A percentile compares a stretch with the other conserved stretches of the same genome.
Conservation (phyloP, 1,140 invertebrate species). For the Tetramorium simillimum region DNA sequence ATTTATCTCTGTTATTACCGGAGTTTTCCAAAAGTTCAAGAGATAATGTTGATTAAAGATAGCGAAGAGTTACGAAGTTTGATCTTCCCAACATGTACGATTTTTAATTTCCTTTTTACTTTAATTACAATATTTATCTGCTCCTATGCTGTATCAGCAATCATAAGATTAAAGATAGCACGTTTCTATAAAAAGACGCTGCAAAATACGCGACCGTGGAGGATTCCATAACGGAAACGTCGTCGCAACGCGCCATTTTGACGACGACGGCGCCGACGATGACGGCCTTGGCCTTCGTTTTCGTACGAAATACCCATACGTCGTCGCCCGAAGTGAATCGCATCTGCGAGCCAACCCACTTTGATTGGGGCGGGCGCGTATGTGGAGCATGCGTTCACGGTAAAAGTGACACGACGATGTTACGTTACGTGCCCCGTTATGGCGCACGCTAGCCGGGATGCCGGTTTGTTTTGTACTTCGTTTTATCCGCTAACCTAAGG, state of each 20-base stretch:
- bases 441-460: slow-evolving; percentile 45
- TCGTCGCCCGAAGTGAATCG: slow-evolving; percentile 75
- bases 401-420: slow-evolving; percentile 70
- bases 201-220: neutral
- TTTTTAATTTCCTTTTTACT: neutral
- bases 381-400: slow-evolving; percentile 72
- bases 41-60: neutral
- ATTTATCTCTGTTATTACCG: neutral
- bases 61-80: neutral
- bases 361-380: slow-evolving; percentile 62
- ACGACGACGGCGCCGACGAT: slow-evolving; percentile 34
- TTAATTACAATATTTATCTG: neutral
- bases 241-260: neutral
- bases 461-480: slow-evolving; percentile 39
- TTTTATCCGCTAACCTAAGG: slow-evolving; percentile 75
- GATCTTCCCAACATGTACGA: neutral
- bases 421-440: slow-evolving; percentile 66
- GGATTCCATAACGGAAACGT: neutral
- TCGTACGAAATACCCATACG: slow-evolving; percentile 54
- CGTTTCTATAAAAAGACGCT: neutral
- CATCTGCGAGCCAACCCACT: slow-evolving; percentile 70
- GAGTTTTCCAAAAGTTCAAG: neutral
- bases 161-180: neutral
- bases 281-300: slow-evolving; percentile 79
- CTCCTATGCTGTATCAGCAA: neutral